Evolutionary conservation across 2,797 vertebrate genomes (phyloP).

Genomic region (Lacerta agilis): DNA sequence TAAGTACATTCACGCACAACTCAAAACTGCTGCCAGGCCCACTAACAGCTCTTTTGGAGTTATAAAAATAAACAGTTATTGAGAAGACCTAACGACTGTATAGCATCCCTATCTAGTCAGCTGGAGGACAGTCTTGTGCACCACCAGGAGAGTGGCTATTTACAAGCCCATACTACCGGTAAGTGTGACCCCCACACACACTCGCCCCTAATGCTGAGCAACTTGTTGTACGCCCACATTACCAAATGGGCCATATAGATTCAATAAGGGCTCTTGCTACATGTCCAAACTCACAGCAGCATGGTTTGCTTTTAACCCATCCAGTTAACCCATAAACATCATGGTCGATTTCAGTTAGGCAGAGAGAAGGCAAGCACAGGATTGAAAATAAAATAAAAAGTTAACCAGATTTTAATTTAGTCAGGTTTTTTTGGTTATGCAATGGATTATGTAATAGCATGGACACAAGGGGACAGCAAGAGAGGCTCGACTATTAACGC

Average conservation of each 20-base stretch:
- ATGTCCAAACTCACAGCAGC: neutral
- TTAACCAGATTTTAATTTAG: neutral
- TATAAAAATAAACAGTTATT: too few relatives aligned
- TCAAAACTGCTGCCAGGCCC: too few relatives aligned
- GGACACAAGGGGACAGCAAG: neutral
- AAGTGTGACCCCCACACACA: neutral
- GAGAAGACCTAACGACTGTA: neutral
- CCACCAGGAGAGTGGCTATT: neutral
- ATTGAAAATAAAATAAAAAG: too few relatives aligned
- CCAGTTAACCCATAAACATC: neutral
- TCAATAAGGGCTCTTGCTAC: neutral
- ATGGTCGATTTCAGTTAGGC: neutral
- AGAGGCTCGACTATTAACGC: neutral
- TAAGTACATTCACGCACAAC: too few relatives aligned
- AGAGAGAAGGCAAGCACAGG: neutral
- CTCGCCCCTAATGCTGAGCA: too few relatives aligned
- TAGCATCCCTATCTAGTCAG: neutral
- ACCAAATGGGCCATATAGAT: neutral
- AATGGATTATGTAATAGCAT: neutral
- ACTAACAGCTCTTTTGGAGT: too few relatives aligned
- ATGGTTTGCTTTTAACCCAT: neutral
- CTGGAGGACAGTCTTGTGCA: neutral
- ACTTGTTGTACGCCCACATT: neutral
- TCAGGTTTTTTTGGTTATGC: neutral
- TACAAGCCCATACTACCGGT: neutral